Evolutionary conservation across 2,888 invertebrate genomes (phyloP).

Genomic region (Atrina japonica): DNA sequence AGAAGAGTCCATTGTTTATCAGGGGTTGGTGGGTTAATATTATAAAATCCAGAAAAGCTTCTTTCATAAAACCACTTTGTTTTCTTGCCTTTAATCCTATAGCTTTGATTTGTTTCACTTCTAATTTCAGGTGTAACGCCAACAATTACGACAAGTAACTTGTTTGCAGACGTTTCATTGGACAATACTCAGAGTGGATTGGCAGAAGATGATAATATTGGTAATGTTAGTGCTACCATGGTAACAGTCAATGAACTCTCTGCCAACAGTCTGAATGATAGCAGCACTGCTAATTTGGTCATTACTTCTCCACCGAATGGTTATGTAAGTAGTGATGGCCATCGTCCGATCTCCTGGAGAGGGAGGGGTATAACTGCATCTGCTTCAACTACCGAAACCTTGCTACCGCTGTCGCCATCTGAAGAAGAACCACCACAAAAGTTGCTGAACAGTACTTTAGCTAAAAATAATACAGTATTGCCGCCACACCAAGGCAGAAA

Average conservation of each 20-base stretch:
- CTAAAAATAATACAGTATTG: constrained; percentile 79
- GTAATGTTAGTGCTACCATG: constrained; percentile 50
- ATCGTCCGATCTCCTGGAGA: constrained; percentile 51
- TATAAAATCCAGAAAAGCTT: no score
- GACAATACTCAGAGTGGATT: no score
- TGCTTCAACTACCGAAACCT: constrained; percentile 85
- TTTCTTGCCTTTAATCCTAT: no score
- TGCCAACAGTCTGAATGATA: constrained; percentile 32
- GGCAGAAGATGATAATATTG: constrained; percentile 2
- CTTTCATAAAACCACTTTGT: no score
- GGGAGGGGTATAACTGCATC: constrained; percentile 76
- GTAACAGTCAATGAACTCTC: constrained; percentile 40
- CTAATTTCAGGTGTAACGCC: constrained; percentile 82
- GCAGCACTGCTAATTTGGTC: constrained; percentile 46
- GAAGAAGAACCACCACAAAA: constrained; percentile 79
- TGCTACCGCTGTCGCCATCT: constrained; percentile 84
- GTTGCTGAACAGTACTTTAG: constrained; percentile 67
- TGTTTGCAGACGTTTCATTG: constrained; percentile 27
- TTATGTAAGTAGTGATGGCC: constrained; percentile 29
- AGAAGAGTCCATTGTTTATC: neutral
- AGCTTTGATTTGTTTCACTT: neutral
- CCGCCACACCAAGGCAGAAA: constrained; percentile 93
- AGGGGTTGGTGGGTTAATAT: no score
- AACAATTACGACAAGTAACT: constrained; percentile 81
- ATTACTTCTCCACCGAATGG: constrained; percentile 26